These are phyloP conservation scores for Sepiola atlantica DNA, from an alignment of 2,888 invertebrate genomes.

Conservation along the genomic window DNA sequence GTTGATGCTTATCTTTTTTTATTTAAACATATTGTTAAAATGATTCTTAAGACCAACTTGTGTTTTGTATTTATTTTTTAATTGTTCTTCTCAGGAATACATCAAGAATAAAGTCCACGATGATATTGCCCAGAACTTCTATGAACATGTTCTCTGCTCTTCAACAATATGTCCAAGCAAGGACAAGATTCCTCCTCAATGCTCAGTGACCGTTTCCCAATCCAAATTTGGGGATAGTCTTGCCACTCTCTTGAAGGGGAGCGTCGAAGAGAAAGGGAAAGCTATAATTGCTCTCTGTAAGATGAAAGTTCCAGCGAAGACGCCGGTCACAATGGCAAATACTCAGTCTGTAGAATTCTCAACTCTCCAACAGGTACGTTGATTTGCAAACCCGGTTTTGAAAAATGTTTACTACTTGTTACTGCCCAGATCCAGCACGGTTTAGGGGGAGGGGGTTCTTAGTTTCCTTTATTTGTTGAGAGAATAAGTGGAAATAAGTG, in stretches of 20 bases:
- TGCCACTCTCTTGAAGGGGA: conserved; percentile 40
- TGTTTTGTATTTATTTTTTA: background rate
- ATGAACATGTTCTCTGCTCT: conserved; percentile 34
- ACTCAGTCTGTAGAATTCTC: background rate
- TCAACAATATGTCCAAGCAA: background rate
- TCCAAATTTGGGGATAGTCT: conserved; percentile 37
- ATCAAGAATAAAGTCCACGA: conserved; percentile 38
- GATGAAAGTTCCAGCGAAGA: background rate
- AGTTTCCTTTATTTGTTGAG: too few relatives aligned
- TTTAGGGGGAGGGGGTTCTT: too few relatives aligned
- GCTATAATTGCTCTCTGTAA: conserved; percentile 38
- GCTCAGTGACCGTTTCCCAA: background rate
- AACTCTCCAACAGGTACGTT: conserved; percentile 9
- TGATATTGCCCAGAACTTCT: conserved; percentile 37
- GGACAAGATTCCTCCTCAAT: conserved; percentile 32
- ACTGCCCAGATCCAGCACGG: too few relatives aligned
- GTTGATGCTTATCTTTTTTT: too few relatives aligned
- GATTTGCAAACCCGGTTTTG: background rate
- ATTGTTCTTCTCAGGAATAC: background rate
- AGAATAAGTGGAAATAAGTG: too few relatives aligned
- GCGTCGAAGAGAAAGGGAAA: conserved; percentile 38
- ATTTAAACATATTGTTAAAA: too few relatives aligned
- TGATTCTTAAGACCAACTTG: too few relatives aligned
- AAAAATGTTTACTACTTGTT: too few relatives aligned
- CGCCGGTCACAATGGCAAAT: background rate